Base-by-base conservation (phyloP, 92 coral and sea anemone genomes). In the Palythoa caribaeorum region DNA sequence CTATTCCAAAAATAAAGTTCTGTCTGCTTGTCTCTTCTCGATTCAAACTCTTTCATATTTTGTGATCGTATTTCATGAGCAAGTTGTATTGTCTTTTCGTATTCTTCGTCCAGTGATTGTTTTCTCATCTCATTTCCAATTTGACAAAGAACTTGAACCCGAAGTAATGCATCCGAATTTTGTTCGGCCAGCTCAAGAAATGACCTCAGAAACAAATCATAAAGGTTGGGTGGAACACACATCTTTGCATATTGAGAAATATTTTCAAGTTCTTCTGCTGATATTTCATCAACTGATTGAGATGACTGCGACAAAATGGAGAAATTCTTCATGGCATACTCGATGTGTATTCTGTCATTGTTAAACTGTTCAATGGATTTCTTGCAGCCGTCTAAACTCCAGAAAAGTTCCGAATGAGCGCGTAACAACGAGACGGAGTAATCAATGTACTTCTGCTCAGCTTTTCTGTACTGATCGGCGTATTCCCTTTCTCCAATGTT, bases 331-430 rank as follows among this genome's bases (percentile, higher is more conserved):
- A 89, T 38, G 51, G 84, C 80, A 65, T 84, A 9, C 38, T 89
- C 92, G 21, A 89, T 79, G 37, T 89, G 86, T 47, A 77, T 66
- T 39, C 92, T 71, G 66, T 89, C 77, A 17, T 73, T 71, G 38
- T 84, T 84, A 48, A 89, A 89, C 65, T 77, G 12, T 10, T 77
- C 63, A 21, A 84, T 14, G 47, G 92, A 68, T 19, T 77, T 71
- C 59, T 70, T 89, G 74, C 92, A 84, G 38, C 73, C 80, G 86
- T 84, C 89, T 28, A 77, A 84, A 39, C 80, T 78, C 89, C 89
- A 89, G 63, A 84, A 84, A 51, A 37, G 7, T 15, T 68, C 20
- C 6, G 87, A 17, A 60, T 84, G 76, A 9, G 71, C 12, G 54
- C 19, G 40, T 8, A 89, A 70, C 37, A 83, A 36, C 78, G 76